Percentiles rank a stretch among this genome's conserved stretches.
Conservation (phyloP, 2,113 vertebrate species). For the Rhinoderma darwinii region DNA sequence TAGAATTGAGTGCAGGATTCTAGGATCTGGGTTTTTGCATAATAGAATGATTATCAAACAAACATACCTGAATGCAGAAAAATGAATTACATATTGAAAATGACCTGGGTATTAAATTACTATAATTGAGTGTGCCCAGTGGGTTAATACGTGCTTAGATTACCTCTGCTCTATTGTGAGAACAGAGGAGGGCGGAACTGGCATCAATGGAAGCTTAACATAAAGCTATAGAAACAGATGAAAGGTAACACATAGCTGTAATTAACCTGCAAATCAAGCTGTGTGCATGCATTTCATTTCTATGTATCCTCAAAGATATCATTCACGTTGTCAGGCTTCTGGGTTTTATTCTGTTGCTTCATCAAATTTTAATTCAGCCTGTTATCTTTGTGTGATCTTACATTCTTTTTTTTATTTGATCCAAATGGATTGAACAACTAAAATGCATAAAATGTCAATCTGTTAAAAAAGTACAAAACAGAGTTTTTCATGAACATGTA, state of each 20-base stretch:
- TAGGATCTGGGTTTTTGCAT: background rate
- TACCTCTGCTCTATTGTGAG: conserved; percentile 8
- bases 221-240: conserved; percentile 25
- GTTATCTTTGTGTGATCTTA: background rate
- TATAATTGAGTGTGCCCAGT: conserved; percentile 14
- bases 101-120: conserved; percentile 11
- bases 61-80: conserved; percentile 4
- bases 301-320: background rate
- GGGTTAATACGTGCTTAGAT: conserved; percentile 25
- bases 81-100: background rate
- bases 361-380: background rate
- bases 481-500: background rate
- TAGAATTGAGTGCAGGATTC: background rate
- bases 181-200: conserved; percentile 21
- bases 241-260: conserved; percentile 38
- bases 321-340: background rate
- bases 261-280: conserved; percentile 20
- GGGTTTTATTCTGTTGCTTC: background rate
- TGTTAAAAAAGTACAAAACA: background rate
- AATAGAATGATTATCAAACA: conserved; percentile 1
- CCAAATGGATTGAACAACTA: background rate
- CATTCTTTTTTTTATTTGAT: background rate
- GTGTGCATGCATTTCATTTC: background rate
- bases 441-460: background rate
- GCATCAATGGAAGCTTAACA: background rate